These are phyloP conservation scores for Notodonta ziczac DNA, from an alignment of 2,888 invertebrate species.

Conservation along the genomic window DNA sequence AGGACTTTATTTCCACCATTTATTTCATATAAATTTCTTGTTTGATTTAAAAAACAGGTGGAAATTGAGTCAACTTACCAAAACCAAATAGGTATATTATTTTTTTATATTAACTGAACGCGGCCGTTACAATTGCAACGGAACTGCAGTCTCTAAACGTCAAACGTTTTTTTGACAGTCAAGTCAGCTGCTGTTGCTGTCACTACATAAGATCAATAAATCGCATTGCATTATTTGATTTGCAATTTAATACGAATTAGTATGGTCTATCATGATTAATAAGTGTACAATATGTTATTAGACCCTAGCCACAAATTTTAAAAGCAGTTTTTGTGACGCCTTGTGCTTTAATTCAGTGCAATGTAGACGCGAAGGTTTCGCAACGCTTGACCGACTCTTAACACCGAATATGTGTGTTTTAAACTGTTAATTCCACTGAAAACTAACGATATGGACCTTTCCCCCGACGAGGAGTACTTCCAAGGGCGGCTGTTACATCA, in stretches of 20 bases:
- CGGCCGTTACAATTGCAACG: conserved; percentile 3
- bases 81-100: too few relatives aligned
- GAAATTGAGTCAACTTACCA: too few relatives aligned
- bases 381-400: conserved; percentile 67
- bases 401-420: conserved; percentile 63
- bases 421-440: conserved; percentile 44
- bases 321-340: conserved; percentile 22
- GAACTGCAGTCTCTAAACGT: conserved; percentile 16
- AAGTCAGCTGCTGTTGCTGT: conserved; percentile 29
- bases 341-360: conserved; percentile 10
- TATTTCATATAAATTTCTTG: too few relatives aligned
- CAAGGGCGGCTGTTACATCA: conserved; percentile 91
- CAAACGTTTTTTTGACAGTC: conserved; percentile 15
- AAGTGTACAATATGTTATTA: conserved; percentile 14
- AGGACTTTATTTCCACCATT: too few relatives aligned
- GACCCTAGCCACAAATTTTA: conserved; percentile 15
- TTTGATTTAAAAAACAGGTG: too few relatives aligned
- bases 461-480: conserved; percentile 92
- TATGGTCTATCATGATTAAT: conserved; percentile 18
- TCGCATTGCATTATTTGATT: conserved; percentile 15
- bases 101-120: too few relatives aligned
- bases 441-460: conserved; percentile 83
- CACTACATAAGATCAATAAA: conserved; percentile 35
- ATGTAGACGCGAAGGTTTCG: conserved; percentile 37
- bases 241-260: conserved; percentile 25